Conservation (phyloP, 2,888 invertebrate species). For the Drosophila kanekoi region DNA sequence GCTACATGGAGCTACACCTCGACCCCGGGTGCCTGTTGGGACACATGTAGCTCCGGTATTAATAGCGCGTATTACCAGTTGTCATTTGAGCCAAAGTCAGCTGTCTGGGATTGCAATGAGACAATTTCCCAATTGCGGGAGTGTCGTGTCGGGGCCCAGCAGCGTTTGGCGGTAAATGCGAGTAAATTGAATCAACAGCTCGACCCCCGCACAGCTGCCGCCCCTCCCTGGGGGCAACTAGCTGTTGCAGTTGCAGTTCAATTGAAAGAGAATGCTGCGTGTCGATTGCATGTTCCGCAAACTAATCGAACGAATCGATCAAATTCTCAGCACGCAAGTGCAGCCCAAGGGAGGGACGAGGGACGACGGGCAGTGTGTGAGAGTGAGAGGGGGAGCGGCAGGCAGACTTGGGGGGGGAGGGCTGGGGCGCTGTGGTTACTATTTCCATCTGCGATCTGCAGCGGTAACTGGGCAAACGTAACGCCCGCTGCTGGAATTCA, state of each 20-base stretch:
- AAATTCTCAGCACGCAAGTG: conserved; percentile 77
- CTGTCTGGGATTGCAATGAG: conserved; percentile 71
- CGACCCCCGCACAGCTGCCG: not conserved
- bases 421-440: not conserved
- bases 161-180: conserved; percentile 30
- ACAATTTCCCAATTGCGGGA: conserved; percentile 73
- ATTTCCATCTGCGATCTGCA: conserved; percentile 42
- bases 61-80: conserved; percentile 77
- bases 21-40: conserved; percentile 27
- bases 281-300: conserved; percentile 80
- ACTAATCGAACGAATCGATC: conserved; percentile 80
- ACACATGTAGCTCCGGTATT: conserved; percentile 63
- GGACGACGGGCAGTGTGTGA: not conserved
- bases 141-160: conserved; percentile 41
- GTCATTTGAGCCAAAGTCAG: conserved; percentile 73
- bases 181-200: conserved; percentile 71
- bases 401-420: not conserved
- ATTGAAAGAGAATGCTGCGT: conserved; percentile 80
- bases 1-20: conserved; percentile 5
- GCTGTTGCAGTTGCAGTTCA: conserved; percentile 35
- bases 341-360: conserved; percentile 2
- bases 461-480: conserved; percentile 65
- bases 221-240: conserved; percentile 18
- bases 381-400: not conserved
- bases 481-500: conserved; percentile 83